These are phyloP conservation scores for Agrochola lychnidis DNA, from an alignment of 2,888 invertebrate genomes.

Conservation along the genomic window DNA sequence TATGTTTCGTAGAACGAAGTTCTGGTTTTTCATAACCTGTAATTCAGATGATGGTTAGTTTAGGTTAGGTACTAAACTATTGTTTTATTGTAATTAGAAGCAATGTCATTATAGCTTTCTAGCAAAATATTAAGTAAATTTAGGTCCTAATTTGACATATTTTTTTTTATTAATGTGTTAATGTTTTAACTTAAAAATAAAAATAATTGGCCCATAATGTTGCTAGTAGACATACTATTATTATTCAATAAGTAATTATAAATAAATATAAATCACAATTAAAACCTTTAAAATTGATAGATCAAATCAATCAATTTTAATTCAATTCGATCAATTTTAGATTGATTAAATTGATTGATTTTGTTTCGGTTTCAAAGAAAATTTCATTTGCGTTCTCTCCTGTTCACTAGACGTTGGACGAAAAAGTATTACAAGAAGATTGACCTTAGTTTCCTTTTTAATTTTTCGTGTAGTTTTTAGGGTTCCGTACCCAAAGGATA, in stretches of 20 bases:
- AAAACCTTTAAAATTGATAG: background rate
- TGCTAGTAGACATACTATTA: too few relatives aligned
- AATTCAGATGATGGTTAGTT: background rate
- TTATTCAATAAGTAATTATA: too few relatives aligned
- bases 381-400: slow-evolving; percentile 2
- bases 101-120: background rate
- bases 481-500: too few relatives aligned
- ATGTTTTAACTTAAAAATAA: background rate
- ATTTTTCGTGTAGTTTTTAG: too few relatives aligned
- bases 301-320: too few relatives aligned
- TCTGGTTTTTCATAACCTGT: background rate
- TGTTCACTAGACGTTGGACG: background rate
- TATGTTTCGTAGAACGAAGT: background rate
- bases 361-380: background rate
- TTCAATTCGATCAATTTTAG: too few relatives aligned
- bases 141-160: background rate
- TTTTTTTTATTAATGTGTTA: background rate
- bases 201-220: too few relatives aligned
- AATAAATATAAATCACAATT: too few relatives aligned
- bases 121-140: background rate
- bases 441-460: too few relatives aligned
- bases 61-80: background rate
- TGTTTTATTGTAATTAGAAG: background rate
- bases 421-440: background rate
- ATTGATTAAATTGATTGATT: too few relatives aligned